Conservation (phyloP, 2,888 invertebrate genomes). For the Brachypalpus laphriformis region DNA sequence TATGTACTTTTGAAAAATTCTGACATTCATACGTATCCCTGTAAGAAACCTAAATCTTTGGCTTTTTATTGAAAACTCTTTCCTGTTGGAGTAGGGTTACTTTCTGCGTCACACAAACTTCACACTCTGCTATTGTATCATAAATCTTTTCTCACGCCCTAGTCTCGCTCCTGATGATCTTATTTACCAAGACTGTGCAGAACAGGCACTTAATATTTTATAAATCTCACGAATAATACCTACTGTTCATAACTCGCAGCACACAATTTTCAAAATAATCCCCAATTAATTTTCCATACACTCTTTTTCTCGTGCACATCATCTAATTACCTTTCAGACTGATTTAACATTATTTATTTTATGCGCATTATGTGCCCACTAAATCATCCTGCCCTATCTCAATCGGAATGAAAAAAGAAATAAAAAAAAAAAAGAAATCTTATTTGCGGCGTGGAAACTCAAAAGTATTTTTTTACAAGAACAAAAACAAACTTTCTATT, state of each 20-base stretch:
- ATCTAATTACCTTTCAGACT: conserved; percentile 6
- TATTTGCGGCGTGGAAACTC: conserved; percentile 55
- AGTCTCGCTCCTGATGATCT: neutral
- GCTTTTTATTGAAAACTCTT: no score
- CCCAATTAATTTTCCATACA: conserved; percentile 10
- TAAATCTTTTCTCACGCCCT: neutral
- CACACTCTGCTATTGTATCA: neutral
- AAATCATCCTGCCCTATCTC: conserved; percentile 33
- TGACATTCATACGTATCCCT: no score
- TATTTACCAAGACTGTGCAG: neutral
- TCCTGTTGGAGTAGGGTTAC: no score
- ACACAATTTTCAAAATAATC: conserved; percentile 8
- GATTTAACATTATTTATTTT: conserved; percentile 32
- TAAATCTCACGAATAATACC: no score
- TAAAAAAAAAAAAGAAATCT: conserved; percentile 35
- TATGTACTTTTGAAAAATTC: no score
- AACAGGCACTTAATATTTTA: neutral
- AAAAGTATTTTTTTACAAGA: conserved; percentile 35
- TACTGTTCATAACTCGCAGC: neutral
- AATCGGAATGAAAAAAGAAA: conserved; percentile 10
- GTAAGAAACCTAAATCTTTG: no score
- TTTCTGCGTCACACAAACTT: neutral
- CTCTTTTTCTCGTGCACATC: neutral
- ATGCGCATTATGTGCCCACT: conserved; percentile 34
- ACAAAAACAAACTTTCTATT: conserved; percentile 49